Base-by-base conservation (phyloP, 2,888 invertebrate genomes). In the Panzeria rudis region DNA sequence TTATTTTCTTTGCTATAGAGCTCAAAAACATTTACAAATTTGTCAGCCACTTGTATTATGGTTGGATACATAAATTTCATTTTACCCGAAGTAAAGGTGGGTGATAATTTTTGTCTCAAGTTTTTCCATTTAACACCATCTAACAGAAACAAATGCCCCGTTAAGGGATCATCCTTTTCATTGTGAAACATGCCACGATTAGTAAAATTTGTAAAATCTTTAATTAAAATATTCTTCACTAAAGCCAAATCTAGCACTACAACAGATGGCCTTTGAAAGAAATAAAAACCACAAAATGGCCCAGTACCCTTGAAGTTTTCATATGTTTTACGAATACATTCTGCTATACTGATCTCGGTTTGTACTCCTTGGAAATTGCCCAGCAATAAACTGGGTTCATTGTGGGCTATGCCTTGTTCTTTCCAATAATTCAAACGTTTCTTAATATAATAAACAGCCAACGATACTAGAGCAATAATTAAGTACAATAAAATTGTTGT, bases 51-150 rank as follows among this genome's bases (percentile, higher is more conserved):
- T n/a, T 87, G 64, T 1, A 88, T 38, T 0, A 90, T 78, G 0
- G 87, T 89, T 0, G 88, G 84, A 64, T 88, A 90, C 89, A 90
- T 89, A 38, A 88, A 88, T 78, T 89, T 90, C 89, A 90, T 90
- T 86, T 89, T 90, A 1, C 89, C 89, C 0, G 90, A 87, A 0
- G 90, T 89, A 83, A 91, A 91, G 1, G 89, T 89, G 20, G 90
- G 91, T 15, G 89, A 86, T 2, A 91, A 44, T 78, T 90, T 91
- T 13, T 78, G 72, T 6, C 87, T 78, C 73, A 87, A 71, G 9
- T 90, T 85, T 87, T 91, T 15, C 89, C 94, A 94, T 38, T 86
- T 88, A 0, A 86, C 78, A 6, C 92, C 93, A 7, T 89, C 89
- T 41, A 91, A 41, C n/a, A 87, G 68, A 77, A 91, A 92, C 13